Percentiles rank a stretch among this genome's conserved stretches.
Evolutionary conservation across 1,140 invertebrate species (phyloP).

Genomic region (Neodiprion lecontei): DNA sequence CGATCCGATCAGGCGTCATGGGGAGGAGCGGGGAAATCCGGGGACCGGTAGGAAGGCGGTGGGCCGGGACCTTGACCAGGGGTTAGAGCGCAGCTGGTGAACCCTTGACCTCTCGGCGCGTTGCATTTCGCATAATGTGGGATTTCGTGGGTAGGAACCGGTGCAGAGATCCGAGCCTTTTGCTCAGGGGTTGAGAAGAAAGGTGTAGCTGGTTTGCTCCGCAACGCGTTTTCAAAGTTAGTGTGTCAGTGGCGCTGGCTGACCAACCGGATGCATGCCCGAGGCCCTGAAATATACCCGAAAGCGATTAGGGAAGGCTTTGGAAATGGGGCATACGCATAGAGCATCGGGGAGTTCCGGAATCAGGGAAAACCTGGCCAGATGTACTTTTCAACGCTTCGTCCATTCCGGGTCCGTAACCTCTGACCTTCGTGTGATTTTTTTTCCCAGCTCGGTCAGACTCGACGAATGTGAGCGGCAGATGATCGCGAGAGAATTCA

Average conservation of each 20-base stretch:
- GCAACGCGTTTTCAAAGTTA: not conserved
- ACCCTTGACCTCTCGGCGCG: constrained; percentile 48
- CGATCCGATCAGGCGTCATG: not conserved
- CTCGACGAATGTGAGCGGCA: too few relatives aligned
- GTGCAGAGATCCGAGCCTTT: too few relatives aligned
- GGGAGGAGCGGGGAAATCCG: not conserved
- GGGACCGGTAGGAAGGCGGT: not conserved
- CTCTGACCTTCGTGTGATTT: not conserved
- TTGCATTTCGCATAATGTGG: constrained; percentile 17
- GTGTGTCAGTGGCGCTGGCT: not conserved
- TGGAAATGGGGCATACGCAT: not conserved
- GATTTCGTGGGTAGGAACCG: not conserved
- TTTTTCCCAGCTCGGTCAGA: not conserved
- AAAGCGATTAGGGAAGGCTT: constrained; percentile 34
- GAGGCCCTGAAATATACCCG: constrained; percentile 21
- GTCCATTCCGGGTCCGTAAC: too few relatives aligned
- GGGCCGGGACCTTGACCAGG: not conserved
- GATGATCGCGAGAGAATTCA: too few relatives aligned
- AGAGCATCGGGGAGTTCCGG: constrained; percentile 30
- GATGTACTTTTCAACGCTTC: constrained; percentile 24
- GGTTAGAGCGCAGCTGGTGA: constrained; percentile 45
- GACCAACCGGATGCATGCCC: constrained; percentile 25
- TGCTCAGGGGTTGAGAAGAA: not conserved
- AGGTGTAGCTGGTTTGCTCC: not conserved
- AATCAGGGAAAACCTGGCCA: constrained; percentile 30